Percentiles rank a stretch among this genome's conserved stretches.
These are phyloP conservation scores for Hozukius guyotensis DNA, from an alignment of 2,797 vertebrate genomes.

Conservation along the genomic window DNA sequence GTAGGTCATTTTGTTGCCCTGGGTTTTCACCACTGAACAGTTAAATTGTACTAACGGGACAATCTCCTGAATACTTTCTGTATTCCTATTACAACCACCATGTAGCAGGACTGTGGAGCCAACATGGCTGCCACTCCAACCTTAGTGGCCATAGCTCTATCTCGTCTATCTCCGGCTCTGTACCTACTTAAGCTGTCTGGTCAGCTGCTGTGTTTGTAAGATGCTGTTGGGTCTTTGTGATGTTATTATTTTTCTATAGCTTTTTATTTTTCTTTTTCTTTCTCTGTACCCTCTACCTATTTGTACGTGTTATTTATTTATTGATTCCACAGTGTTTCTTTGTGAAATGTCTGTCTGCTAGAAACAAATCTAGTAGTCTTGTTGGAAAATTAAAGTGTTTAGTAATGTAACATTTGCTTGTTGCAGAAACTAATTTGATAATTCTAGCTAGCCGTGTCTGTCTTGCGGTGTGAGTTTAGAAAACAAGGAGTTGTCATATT, in stretches of 20 bases:
- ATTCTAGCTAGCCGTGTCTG: not conserved
- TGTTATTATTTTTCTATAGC: slow-evolving; percentile 34
- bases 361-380: slow-evolving; percentile 34
- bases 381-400: slow-evolving; percentile 71
- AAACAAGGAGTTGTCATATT: not conserved
- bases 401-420: slow-evolving; percentile 34
- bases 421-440: not conserved
- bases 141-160: slow-evolving; percentile 1
- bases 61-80: slow-evolving; percentile 19
- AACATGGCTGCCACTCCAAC: slow-evolving; percentile 17
- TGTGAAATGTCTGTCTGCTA: slow-evolving; percentile 59
- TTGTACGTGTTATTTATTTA: slow-evolving; percentile 63
- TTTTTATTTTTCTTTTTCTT: slow-evolving; percentile 41
- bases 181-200: slow-evolving; percentile 24
- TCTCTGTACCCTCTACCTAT: slow-evolving; percentile 39
- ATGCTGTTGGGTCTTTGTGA: slow-evolving; percentile 46
- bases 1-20: not conserved
- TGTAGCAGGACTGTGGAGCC: slow-evolving; percentile 3
- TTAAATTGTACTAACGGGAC: not conserved
- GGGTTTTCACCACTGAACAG: not conserved
- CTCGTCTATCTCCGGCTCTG: slow-evolving; percentile 7
- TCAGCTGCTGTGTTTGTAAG: slow-evolving; percentile 55
- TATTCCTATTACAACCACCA: slow-evolving; percentile 9
- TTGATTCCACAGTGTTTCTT: slow-evolving; percentile 58
- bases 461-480: not conserved